Base-by-base conservation (phyloP, 1,140 invertebrate species). In the Drosophila burlai region DNA sequence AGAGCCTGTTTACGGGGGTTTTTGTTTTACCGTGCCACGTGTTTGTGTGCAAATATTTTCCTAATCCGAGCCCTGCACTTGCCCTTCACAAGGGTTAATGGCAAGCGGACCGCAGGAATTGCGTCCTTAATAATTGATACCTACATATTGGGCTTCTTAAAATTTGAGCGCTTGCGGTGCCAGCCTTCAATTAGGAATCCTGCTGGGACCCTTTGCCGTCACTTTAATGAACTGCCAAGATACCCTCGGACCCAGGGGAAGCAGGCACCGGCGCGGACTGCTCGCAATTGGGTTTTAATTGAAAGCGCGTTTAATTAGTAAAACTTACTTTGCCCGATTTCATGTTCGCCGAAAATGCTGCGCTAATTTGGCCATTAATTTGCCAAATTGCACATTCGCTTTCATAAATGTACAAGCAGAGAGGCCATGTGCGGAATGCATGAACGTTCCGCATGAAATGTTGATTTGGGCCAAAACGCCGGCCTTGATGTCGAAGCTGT, bases 361-460 rank as follows among this genome's bases (percentile, higher is more conserved):
- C 69, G 29, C 75, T 68, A 62, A 83, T 82, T 87, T 76, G 36
- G 63, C 61, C 67, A 82, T 82, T 86, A 87, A 86, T 86, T 82
- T 83, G 83, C 66, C 72, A 68, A 69, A 79, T 64, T 75, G 74
- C 74, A 43, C 67, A 84, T 66, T 85, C 59, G 69, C 50, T 68
- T 86, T 76, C 69, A 72, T 73, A 82, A 73, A 76, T 72, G 49
- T 65, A 64, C 42, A 64, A 38, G 38, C 50, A 43, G 52, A 68
- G 50, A 50, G 59, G 46, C 24, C 34, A 38, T 31, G 34, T 21
- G 55, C 47, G 26, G 13, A 63, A 46, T 64, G 64, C 61, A 67
- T 62, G 43, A 66, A 29, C 43, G 63, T 36, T 36, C n/a, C 58
- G 40, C 58, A 15, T 66, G 64, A 67, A 67, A 67, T 47, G 64